Base-by-base conservation (phyloP, 2,113 vertebrate species). In the Cygnus buccinator region DNA sequence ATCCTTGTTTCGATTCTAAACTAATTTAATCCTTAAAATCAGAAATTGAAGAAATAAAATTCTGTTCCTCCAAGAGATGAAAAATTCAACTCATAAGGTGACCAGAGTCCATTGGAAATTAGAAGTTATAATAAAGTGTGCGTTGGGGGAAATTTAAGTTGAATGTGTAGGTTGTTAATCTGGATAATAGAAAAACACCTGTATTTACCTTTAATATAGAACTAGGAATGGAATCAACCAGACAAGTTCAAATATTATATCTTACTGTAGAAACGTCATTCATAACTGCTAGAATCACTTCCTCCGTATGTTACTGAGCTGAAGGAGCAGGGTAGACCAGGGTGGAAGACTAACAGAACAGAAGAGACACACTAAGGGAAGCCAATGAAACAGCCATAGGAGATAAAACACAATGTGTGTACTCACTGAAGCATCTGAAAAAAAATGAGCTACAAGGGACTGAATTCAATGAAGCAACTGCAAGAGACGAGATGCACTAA, bases 251-350 rank as follows among this genome's bases (percentile, higher is more conserved):
- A 75, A 76, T 84, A 96, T 90, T 89, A 85, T 81, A 79, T 95
- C 71, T 97, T 87, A 78, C 59, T 93, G 79, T 57, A 95, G 89
- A 93, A 93, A 78, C 23, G 71, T 63, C 79, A 88, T 84, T 95
- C 55, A 12, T 6, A 94, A 84, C 76, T 84, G 77, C 14, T 39
- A 86, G 85, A 95, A 94, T 94, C 90, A 75, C 87, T 93, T 92
- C 59, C 93, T 94, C 90, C 84, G 11, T 5, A 37, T 84, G 23
- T 92, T 57, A 46, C 71, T 77, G 89, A 91, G 93, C 41, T 79
- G 95, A 90, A 87, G 81, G 94, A 96, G 92, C 74, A 21, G 68
- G 93, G 94, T 92, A 88, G 93, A 94, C 88, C 96, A 97, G 94
- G 94, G 79, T 87, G 93, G 94, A 78, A 90, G 92, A 90, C 63